Percentiles rank a stretch among this genome's conserved stretches.
phyloP scores from a whole-genome alignment of 1,140 invertebrate species.

The Drosophila arawakana region DNA sequence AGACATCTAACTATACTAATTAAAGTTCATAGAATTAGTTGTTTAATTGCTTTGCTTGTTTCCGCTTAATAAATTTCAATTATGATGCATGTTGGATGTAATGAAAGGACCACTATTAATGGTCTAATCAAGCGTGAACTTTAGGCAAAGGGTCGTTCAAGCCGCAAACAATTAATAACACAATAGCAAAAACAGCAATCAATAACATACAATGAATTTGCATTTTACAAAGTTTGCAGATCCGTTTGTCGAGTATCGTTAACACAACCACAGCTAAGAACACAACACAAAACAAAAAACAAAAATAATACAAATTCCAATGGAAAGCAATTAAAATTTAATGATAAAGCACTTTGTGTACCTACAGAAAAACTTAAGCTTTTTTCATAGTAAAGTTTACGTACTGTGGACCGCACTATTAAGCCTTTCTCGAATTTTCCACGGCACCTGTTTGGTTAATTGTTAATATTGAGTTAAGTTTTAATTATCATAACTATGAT shows the following conservation, averaged over 20 bases:
- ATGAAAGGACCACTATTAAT: constrained; percentile 47
- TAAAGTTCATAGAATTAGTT: background rate
- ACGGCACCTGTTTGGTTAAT: constrained; percentile 5
- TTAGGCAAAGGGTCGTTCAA: constrained; percentile 43
- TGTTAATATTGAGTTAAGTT: constrained; percentile 10
- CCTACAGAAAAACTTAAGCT: background rate
- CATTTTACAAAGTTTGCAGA: constrained; percentile 29
- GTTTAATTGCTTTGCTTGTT: constrained; percentile 33
- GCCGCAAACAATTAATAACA: constrained; percentile 25
- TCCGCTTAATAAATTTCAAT: constrained; percentile 68
- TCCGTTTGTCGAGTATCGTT: constrained; percentile 15
- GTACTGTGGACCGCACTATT: background rate
- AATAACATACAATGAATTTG: constrained; percentile 45
- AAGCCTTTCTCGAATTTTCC: background rate
- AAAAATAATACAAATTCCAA: constrained; percentile 51
- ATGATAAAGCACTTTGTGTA: constrained; percentile 30
- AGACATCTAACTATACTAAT: background rate
- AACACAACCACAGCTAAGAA: background rate
- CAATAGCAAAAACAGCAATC: constrained; percentile 20
- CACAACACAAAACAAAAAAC: constrained; percentile 1
- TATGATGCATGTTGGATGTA: constrained; percentile 50
- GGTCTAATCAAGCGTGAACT: constrained; percentile 72
- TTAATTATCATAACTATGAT: constrained; percentile 14
- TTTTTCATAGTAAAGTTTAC: background rate
- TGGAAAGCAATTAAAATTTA: constrained; percentile 47